Evolutionary conservation across 1,140 invertebrate genomes (phyloP), one percentile per base, ranked within the genome.

Genomic region (Muscidifurax raptorellus): DNA sequence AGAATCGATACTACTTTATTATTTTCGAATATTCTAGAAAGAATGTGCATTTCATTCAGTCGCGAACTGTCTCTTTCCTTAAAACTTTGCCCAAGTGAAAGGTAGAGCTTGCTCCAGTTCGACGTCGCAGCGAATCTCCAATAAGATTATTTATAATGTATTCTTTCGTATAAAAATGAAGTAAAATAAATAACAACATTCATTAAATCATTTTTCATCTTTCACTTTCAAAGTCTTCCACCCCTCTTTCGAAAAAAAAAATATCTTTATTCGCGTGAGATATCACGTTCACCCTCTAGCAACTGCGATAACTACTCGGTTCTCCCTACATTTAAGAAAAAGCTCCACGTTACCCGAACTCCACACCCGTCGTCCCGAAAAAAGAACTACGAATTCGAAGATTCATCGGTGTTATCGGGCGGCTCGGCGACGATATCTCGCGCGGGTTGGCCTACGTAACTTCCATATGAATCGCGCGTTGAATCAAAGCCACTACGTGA

Each of bases 391-490:
- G 27, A 69, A 69, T 69, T 27, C 22, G 67, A 72, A 80, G 79
- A 80, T 80, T 72, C 67, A 72, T 47, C 40, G 67, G 44, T 4
- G 25, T 59, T 80, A 80, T 80, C 79, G 25, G 30, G 7, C 13
- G 10, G 27, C 9, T 25, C 5, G 2, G 44, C 0, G n/a, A 22
- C 44, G 28, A 78, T 78, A 78, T 66, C 59, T 78, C 7, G 67
- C 3, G n/a, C 3, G 40, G 67, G 52, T 59, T 59, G 2, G 52
- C 52, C 52, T 59, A 59, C n/a, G 28, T 27, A 81, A 81, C 67
- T 81, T 81, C 44, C 28, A 32, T n/a, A 81, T 71, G 30, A 81
- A 81, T 81, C 36, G 40, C 36, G 9, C 18, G 52, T 59, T n/a
- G 36, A n/a, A 13, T 52, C 25, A 81, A 32, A 81, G 69, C 44